These are phyloP conservation scores for Latheticus oryzae DNA, from an alignment of 2,888 invertebrate genomes.

Conservation along the genomic window DNA sequence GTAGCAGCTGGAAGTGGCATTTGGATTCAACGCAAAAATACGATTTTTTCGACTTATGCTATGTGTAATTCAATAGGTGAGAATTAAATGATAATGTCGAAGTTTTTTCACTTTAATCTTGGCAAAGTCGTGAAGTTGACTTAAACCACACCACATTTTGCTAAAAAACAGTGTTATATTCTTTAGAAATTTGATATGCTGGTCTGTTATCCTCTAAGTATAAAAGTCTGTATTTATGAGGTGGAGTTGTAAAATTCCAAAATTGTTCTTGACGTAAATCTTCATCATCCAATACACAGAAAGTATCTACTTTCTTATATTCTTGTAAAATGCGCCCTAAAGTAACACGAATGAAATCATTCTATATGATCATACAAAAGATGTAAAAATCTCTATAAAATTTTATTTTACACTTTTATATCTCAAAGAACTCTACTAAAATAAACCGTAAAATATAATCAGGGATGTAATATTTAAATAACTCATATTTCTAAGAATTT, in stretches of 20 bases:
- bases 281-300: conserved; percentile 22
- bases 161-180: too few relatives aligned
- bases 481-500: background rate
- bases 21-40: background rate
- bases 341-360: conserved; percentile 34
- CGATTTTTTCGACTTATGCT: too few relatives aligned
- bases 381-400: conserved; percentile 39
- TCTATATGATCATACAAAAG: conserved; percentile 32
- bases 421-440: conserved; percentile 31
- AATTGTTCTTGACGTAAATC: conserved; percentile 28
- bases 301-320: conserved; percentile 28
- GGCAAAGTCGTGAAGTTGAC: too few relatives aligned
- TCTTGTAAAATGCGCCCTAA: conserved; percentile 24
- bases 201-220: conserved; percentile 19
- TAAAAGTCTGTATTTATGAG: conserved; percentile 30
- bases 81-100: too few relatives aligned
- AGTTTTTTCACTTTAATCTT: too few relatives aligned
- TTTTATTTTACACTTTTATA: conserved; percentile 40
- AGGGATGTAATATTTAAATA: conserved; percentile 24
- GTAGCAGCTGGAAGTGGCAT: background rate
- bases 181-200: conserved; percentile 12
- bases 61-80: too few relatives aligned
- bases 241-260: conserved; percentile 22
- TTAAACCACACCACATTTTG: too few relatives aligned
- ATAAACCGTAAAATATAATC: conserved; percentile 29